phyloP scores from a whole-genome alignment of 2,797 vertebrate genomes.

The Podargus strigoides region DNA sequence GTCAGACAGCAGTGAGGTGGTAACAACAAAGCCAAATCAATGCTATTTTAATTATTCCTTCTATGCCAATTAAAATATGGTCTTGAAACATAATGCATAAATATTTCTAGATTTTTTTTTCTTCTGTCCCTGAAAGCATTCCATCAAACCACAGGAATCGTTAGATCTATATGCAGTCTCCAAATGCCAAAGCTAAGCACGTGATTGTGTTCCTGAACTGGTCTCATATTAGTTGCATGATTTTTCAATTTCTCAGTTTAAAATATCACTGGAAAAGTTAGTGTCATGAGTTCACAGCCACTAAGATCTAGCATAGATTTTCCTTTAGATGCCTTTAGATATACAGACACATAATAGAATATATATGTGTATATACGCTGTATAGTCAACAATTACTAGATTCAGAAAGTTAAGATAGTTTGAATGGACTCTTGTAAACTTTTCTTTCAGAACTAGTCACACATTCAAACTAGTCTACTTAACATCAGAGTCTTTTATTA shows the following conservation, averaged over 20 bases:
- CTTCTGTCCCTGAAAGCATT: not conserved
- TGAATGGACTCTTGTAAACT: not conserved
- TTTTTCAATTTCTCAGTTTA: not conserved
- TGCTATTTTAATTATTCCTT: not conserved
- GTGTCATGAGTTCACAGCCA: not conserved
- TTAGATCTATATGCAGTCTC: not conserved
- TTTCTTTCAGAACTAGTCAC: not conserved
- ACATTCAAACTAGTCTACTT: not conserved
- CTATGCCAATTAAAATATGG: not conserved
- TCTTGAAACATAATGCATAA: not conserved
- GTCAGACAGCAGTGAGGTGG: not conserved
- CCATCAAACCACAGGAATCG: not conserved
- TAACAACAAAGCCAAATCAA: not conserved
- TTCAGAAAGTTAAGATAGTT: not conserved
- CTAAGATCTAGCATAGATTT: not conserved
- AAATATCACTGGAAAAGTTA: not conserved
- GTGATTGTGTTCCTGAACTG: not conserved
- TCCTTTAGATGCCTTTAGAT: not conserved
- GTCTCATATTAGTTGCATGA: not conserved
- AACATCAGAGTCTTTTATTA: not conserved
- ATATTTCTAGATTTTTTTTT: not conserved
- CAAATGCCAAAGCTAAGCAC: not conserved
- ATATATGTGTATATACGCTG: not conserved
- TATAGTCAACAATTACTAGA: not conserved
- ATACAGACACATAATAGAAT: not conserved